phyloP scores from a whole-genome alignment of 1,140 invertebrate species.

The Drosophila prosaltans region DNA sequence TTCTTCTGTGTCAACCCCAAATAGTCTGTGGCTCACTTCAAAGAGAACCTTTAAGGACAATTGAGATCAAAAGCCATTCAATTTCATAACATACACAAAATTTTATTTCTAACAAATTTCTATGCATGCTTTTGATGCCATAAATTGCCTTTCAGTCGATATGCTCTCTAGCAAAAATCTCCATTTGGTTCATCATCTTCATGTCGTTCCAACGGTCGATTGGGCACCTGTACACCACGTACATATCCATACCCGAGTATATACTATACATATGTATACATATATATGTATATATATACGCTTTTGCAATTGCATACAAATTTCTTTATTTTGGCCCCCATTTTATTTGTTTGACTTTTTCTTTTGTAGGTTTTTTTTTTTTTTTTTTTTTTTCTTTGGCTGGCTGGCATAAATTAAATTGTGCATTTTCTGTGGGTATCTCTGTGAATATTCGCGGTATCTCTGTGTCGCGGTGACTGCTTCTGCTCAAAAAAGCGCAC shows the following conservation, averaged over 20 bases:
- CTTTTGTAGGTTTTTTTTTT: background rate
- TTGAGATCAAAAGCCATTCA: background rate
- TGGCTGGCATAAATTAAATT: slow-evolving; percentile 57
- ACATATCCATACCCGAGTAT: background rate
- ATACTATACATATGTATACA: background rate
- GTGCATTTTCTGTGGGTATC: slow-evolving; percentile 33
- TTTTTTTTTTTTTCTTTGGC: slow-evolving; percentile 12
- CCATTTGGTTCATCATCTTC: slow-evolving; percentile 8
- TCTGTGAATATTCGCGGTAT: slow-evolving; percentile 27
- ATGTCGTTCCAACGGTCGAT: slow-evolving; percentile 19
- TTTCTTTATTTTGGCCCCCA: slow-evolving; percentile 9
- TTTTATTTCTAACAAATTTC: background rate
- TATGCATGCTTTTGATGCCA: background rate
- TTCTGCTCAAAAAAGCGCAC: slow-evolving; percentile 5
- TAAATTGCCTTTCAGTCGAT: slow-evolving; percentile 6
- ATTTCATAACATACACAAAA: background rate
- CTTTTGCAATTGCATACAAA: slow-evolving; percentile 11
- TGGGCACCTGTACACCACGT: slow-evolving; percentile 22
- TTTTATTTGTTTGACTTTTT: slow-evolving; percentile 8
- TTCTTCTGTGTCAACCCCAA: no score
- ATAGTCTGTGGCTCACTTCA: no score
- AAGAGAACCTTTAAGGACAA: background rate
- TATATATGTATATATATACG: background rate
- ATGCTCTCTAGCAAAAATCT: background rate
- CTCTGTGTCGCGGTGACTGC: slow-evolving; percentile 12